A percentile compares a stretch with the other conserved stretches of the same genome.
Conservation (phyloP, 2,888 invertebrate species). For the Cerceris rybyensis region DNA sequence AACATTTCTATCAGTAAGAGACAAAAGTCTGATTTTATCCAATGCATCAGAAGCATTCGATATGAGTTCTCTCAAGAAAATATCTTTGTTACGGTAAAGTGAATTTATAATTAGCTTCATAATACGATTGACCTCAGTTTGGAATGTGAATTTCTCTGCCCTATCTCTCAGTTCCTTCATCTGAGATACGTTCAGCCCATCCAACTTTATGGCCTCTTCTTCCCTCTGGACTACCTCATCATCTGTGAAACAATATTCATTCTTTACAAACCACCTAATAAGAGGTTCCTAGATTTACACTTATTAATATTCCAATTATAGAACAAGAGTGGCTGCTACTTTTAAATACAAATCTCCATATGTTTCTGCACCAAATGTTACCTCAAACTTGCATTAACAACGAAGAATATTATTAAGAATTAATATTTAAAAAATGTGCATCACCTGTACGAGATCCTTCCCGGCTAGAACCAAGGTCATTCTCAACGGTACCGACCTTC, state of each 20-base stretch:
- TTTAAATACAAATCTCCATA: constrained; percentile 7
- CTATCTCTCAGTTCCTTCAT: constrained; percentile 94
- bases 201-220: constrained; percentile 97
- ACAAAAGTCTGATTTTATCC: constrained; percentile 97
- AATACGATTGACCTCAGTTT: constrained; percentile 99
- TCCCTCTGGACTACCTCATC: constrained; percentile 95
- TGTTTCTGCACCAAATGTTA: background rate
- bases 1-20: constrained; percentile 92
- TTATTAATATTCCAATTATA: background rate
- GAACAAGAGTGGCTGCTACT: background rate
- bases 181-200: constrained; percentile 97
- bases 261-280: no score
- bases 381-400: background rate
- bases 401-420: background rate
- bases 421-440: constrained; percentile 64
- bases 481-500: constrained; percentile 86
- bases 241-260: constrained; percentile 83
- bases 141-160: constrained; percentile 94
- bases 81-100: constrained; percentile 99
- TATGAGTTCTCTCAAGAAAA: constrained; percentile 98
- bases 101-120: constrained; percentile 99
- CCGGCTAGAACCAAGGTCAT: constrained; percentile 91
- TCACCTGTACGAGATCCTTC: constrained; percentile 95
- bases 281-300: no score
- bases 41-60: constrained; percentile 99